phyloP scores from a whole-genome alignment of 2,888 invertebrate species.

The Coenonympha glycerion region DNA sequence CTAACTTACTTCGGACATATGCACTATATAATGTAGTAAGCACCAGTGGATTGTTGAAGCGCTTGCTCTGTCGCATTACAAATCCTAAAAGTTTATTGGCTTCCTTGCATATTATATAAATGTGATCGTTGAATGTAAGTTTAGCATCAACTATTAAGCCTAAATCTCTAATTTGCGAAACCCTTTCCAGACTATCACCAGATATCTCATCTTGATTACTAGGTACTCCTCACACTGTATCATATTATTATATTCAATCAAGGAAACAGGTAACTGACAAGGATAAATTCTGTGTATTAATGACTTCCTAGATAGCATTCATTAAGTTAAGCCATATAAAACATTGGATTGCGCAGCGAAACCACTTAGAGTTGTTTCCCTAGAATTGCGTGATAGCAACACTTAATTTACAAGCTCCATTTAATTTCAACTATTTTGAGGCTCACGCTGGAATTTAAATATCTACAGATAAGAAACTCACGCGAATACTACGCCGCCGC shows the following conservation, averaged over 20 bases:
- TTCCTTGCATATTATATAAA: no score
- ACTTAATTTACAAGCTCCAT: slow-evolving; percentile 66
- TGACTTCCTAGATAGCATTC: slow-evolving; percentile 35
- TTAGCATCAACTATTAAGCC: no score
- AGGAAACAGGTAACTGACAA: slow-evolving; percentile 15
- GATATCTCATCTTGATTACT: no score
- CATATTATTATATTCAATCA: not conserved
- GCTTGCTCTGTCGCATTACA: no score
- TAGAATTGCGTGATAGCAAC: slow-evolving; percentile 72
- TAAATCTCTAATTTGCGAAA: no score
- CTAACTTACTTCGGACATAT: no score
- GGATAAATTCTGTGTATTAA: slow-evolving; percentile 19
- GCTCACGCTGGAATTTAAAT: slow-evolving; percentile 45
- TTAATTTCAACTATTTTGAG: slow-evolving; percentile 51
- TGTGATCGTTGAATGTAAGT: no score
- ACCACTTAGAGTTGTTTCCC: slow-evolving; percentile 71
- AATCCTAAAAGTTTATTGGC: no score
- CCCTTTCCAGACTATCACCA: no score
- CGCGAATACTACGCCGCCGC: slow-evolving; percentile 56
- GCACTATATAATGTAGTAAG: no score
- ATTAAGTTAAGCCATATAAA: slow-evolving; percentile 52
- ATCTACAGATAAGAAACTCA: slow-evolving; percentile 68
- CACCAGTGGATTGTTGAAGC: no score
- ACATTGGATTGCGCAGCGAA: slow-evolving; percentile 54
- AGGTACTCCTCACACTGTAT: no score